Conservation (phyloP, 2,888 invertebrate species). For the Papilio protenor region DNA sequence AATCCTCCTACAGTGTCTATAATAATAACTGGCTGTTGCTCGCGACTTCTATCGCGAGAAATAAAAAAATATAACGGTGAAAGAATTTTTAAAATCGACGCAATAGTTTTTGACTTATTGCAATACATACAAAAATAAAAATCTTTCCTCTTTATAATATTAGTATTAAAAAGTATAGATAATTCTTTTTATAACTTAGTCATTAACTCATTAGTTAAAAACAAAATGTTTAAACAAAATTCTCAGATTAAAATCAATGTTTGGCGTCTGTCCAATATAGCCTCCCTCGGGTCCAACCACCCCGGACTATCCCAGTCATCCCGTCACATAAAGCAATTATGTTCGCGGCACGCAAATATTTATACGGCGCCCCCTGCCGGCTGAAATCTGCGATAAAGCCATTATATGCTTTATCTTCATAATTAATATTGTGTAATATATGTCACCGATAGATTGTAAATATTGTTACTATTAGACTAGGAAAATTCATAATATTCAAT, state of each 20-base stretch:
- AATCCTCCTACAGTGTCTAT: too few species aligned
- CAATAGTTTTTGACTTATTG: too few species aligned
- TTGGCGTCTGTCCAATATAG: background rate
- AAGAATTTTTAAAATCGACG: too few species aligned
- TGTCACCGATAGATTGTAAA: background rate
- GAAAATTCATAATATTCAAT: background rate
- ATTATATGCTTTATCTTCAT: background rate
- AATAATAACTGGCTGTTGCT: too few species aligned
- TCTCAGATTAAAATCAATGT: background rate
- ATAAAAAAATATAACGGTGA: too few species aligned
- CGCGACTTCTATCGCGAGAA: too few species aligned
- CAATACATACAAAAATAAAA: too few species aligned
- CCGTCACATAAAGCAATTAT: slow-evolving; percentile 27
- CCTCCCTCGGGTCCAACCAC: background rate
- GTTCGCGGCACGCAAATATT: slow-evolving; percentile 27
- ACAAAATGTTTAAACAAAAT: background rate
- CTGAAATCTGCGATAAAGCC: background rate
- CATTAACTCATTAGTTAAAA: too few species aligned
- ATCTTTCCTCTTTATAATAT: too few species aligned
- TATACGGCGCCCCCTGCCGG: background rate
- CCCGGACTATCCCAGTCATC: background rate
- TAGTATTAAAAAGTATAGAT: too few species aligned
- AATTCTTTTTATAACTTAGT: too few species aligned
- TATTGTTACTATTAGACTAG: background rate
- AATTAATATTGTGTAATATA: background rate